phyloP scores from a whole-genome alignment of 2,888 invertebrate genomes.

The Gnatocerus cornutus region DNA sequence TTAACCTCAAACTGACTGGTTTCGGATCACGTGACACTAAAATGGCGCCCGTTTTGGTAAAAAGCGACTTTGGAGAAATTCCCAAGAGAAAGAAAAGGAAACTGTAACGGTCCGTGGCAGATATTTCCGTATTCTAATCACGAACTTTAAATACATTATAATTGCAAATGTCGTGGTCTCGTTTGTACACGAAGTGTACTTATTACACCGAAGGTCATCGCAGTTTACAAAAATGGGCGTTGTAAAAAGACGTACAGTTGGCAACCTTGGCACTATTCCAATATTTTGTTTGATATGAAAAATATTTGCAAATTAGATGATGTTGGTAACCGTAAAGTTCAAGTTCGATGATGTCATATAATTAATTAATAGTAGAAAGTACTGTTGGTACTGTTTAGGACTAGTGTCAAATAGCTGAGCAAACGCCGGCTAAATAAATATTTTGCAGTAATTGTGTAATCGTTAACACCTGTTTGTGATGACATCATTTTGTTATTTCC shows the following conservation, averaged over 20 bases:
- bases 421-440: too few species aligned
- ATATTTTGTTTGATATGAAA: slow-evolving; percentile 8
- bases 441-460: not conserved
- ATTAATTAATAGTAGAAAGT: too few species aligned
- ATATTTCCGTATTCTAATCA: slow-evolving; percentile 35
- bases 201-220: slow-evolving; percentile 17
- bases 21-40: too few species aligned
- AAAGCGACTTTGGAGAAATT: not conserved
- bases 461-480: not conserved
- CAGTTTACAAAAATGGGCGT: not conserved
- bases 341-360: slow-evolving; percentile 14
- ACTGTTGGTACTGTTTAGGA: too few species aligned
- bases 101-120: slow-evolving; percentile 20
- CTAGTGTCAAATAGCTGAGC: too few species aligned
- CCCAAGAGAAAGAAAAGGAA: slow-evolving; percentile 27
- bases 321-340: slow-evolving; percentile 10
- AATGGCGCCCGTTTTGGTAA: too few species aligned
- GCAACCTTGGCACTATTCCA: slow-evolving; percentile 18
- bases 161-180: slow-evolving; percentile 27
- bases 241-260: not conserved
- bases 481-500: slow-evolving; percentile 22
- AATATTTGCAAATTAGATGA: not conserved
- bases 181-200: slow-evolving; percentile 8
- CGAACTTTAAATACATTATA: slow-evolving; percentile 29
- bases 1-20: too few species aligned